These are phyloP conservation scores for Anisognathus igniventris DNA, from an alignment of 2,797 vertebrate genomes.

Conservation along the genomic window DNA sequence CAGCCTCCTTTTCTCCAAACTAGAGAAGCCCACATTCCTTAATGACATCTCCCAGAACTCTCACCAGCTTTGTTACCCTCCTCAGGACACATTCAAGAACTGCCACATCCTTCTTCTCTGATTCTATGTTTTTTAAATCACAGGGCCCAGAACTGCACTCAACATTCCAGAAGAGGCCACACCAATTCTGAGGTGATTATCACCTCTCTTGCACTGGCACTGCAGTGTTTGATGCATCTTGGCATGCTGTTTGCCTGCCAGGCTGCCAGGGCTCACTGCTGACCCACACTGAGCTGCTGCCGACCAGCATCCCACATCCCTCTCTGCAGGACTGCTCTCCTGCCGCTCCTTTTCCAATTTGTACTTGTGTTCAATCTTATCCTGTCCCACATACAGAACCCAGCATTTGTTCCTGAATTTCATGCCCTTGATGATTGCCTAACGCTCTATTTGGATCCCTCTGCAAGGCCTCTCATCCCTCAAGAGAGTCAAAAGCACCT, in stretches of 20 bases:
- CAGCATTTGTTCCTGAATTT: neutral
- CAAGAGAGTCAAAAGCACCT: neutral
- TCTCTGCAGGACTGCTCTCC: neutral
- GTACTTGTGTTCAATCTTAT: neutral
- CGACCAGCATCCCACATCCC: fast-evolving
- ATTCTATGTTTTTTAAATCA: neutral
- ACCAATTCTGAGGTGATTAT: neutral
- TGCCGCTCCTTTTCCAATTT: neutral
- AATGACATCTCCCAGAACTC: neutral
- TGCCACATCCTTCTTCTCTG: neutral
- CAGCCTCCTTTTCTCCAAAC: neutral
- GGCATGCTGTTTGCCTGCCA: neutral
- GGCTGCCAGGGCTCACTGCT: neutral
- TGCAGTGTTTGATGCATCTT: neutral
- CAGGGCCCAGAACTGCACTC: neutral
- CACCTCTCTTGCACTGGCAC: neutral
- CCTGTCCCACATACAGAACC: neutral
- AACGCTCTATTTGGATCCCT: neutral
- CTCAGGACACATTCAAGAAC: neutral
- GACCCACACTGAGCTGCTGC: neutral
- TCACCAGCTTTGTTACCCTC: neutral
- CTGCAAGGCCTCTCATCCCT: neutral
- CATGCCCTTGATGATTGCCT: neutral
- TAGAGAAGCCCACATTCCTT: neutral
- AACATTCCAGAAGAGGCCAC: neutral